phyloP scores from a whole-genome alignment of 2,797 vertebrate species.

The Myoxocephalus aenaeus region DNA sequence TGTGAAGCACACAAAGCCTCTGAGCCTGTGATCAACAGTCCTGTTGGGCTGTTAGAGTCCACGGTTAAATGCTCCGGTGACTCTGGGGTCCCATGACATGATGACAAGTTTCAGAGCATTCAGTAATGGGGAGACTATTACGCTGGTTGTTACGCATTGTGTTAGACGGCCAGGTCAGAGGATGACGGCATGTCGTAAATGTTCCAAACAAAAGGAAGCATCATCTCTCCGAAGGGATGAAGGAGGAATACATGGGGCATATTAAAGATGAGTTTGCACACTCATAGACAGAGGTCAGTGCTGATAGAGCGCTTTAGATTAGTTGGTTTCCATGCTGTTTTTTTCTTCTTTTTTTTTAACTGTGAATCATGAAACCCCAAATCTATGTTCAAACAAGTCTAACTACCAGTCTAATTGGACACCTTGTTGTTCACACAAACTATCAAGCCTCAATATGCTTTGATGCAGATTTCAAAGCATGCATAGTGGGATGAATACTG shows the following conservation, averaged over 20 bases:
- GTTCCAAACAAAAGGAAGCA: conserved; percentile 56
- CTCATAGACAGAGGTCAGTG: conserved; percentile 29
- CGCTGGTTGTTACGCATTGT: conserved; percentile 52
- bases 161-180: conserved; percentile 53
- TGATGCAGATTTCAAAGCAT: conserved; percentile 30
- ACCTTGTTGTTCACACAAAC: conserved; percentile 33
- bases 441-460: conserved; percentile 15
- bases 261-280: conserved; percentile 39
- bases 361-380: conserved; percentile 31
- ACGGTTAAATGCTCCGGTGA: conserved; percentile 61
- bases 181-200: conserved; percentile 68
- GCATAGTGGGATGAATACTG: conserved; percentile 10
- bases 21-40: conserved; percentile 42
- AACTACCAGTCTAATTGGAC: conserved; percentile 35
- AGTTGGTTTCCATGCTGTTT: conserved; percentile 11
- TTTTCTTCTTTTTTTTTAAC: neutral
- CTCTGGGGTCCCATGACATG: conserved; percentile 64
- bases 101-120: conserved; percentile 64
- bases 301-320: conserved; percentile 35
- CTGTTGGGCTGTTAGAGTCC: conserved; percentile 46
- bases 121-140: conserved; percentile 62
- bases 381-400: conserved; percentile 38
- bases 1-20: conserved; percentile 33
- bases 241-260: conserved; percentile 32
- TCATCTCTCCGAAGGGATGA: conserved; percentile 52